Percentiles rank a stretch among this genome's conserved stretches.
phyloP scores from a whole-genome alignment of 2,888 invertebrate species.

The Ferrisia virgata region DNA sequence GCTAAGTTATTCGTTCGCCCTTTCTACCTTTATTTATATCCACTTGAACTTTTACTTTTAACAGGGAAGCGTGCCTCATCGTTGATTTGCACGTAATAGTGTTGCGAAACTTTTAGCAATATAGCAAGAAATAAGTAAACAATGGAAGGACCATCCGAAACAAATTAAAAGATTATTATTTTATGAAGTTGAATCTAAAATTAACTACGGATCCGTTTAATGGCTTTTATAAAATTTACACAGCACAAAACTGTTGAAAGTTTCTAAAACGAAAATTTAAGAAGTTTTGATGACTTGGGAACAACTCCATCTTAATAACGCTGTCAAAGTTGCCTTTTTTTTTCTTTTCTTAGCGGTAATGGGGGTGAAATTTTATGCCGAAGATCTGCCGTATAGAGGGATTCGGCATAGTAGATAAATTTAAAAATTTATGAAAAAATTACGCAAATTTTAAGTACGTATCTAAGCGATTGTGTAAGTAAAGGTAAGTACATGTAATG shows the following conservation, averaged over 20 bases:
- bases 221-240: conserved; percentile 11
- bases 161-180: conserved; percentile 30
- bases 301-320: conserved; percentile 3
- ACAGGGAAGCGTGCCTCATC: neutral
- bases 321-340: conserved; percentile 2
- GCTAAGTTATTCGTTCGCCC: conserved; percentile 31
- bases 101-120: neutral
- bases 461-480: too few relatives aligned
- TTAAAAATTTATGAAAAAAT: neutral
- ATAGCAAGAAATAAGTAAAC: conserved; percentile 4
- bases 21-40: conserved; percentile 30
- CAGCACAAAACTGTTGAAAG: conserved; percentile 3
- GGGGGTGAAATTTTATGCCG: neutral
- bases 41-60: conserved; percentile 17
- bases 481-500: neutral
- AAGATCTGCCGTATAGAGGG: neutral
- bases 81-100: neutral
- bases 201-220: conserved; percentile 9
- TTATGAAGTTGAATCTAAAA: conserved; percentile 5
- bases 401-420: neutral
- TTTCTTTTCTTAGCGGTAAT: neutral
- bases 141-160: conserved; percentile 7
- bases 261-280: neutral
- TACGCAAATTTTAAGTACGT: too few relatives aligned
- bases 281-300: conserved; percentile 17